Base-by-base conservation (phyloP, 2,113 vertebrate species). In the Salvelinus alpinus region DNA sequence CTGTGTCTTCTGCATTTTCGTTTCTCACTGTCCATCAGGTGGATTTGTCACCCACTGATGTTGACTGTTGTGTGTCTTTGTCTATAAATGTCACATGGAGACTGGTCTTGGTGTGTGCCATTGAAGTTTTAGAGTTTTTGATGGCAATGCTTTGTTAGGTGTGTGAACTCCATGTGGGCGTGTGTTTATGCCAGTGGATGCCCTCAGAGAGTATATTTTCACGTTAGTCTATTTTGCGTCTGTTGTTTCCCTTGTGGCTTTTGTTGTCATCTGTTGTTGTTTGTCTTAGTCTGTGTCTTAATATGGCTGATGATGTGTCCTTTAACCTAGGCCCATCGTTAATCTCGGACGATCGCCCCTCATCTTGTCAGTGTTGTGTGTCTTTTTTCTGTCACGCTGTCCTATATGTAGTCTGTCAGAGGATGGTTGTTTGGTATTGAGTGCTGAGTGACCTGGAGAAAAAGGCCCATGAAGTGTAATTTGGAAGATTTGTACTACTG, bases 321-420 rank as follows among this genome's bases (percentile, higher is more conserved):
- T 57, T 66, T 67, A 16, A 71, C 71, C 22, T 44, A 51, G 65
- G 77, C 66, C 72, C 67, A 11, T 70, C 70, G 38, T 54, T 81
- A 59, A 69, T 24, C 70, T 69, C 81, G 79, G 79, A 82, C 80
- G 64, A 65, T 48, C 44, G 54, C 70, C 38, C 18, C n/a, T 69
- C 67, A 6, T 65, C 57, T 47, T 6, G 18, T 76, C 18, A 74
- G n/a, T 14, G 11, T 81, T 74, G 64, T 22, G 29, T 77, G 75
- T 80, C 22, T 48, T 74, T 77, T 90, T 74, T 86, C 88, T 44
- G 47, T 25, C 14, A 54, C 64, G 64, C 51, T 29, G 27, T 62
- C 1, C 24, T 38, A 54, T 68, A 9, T 72, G 16, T 72, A 31
- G 51, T 68, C 29, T 72, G 12, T 72, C 54, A 51, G 78, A 80